These are phyloP conservation scores for Trissolcus brochymenae DNA, from an alignment of 2,888 invertebrate genomes.

Conservation along the genomic window DNA sequence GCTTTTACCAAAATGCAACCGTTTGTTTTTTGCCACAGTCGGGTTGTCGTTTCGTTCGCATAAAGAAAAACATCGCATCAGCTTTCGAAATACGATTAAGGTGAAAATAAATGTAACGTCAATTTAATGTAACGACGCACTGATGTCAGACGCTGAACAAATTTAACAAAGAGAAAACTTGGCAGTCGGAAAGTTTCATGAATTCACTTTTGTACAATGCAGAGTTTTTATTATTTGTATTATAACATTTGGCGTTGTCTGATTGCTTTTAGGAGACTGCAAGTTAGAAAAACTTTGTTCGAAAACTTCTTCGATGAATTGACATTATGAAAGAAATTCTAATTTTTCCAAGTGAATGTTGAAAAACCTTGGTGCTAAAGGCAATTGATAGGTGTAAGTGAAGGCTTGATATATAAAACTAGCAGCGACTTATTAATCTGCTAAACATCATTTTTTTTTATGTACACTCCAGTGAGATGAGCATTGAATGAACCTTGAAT, in stretches of 20 bases:
- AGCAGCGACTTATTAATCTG: constrained; percentile 9
- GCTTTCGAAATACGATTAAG: constrained; percentile 25
- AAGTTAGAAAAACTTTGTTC: constrained; percentile 12
- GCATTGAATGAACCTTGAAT: constrained; percentile 7
- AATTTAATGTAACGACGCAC: constrained; percentile 38
- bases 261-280: constrained; percentile 13
- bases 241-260: constrained; percentile 21
- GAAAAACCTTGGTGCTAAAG: background rate
- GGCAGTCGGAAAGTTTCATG: constrained; percentile 3
- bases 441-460: background rate
- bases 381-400: constrained; percentile 31
- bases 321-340: constrained; percentile 25
- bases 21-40: too few relatives aligned
- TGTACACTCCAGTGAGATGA: background rate
- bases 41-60: constrained; percentile 7
- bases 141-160: constrained; percentile 1
- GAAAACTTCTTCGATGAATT: constrained; percentile 33
- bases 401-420: constrained; percentile 27
- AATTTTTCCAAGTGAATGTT: constrained; percentile 35
- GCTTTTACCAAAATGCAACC: background rate
- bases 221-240: constrained; percentile 14
- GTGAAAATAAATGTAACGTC: constrained; percentile 25
- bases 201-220: constrained; percentile 14
- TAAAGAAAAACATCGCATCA: constrained; percentile 7
- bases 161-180: constrained; percentile 3